phyloP scores from a whole-genome alignment of 2,113 vertebrate genomes.

The Seriola dumerili region DNA sequence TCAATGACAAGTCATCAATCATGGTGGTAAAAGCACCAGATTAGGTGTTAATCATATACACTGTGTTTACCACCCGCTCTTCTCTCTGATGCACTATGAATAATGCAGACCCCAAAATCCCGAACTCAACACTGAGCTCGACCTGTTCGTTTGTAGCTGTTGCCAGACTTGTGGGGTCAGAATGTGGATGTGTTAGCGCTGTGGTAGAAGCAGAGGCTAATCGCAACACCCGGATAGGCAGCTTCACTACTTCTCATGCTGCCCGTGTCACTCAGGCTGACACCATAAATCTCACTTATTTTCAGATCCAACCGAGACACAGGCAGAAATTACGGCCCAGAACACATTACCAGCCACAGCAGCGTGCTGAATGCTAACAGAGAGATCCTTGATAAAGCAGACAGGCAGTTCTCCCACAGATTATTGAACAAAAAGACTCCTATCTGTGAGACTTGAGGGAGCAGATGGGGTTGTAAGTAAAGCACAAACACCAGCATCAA shows the following conservation, averaged over 20 bases:
- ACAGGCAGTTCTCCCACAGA: constrained; percentile 69
- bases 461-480: constrained; percentile 41
- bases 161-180: constrained; percentile 43
- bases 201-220: constrained; percentile 54
- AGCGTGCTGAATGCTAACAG: constrained; percentile 81
- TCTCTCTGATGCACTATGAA: constrained; percentile 55
- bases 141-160: constrained; percentile 66
- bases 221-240: constrained; percentile 48
- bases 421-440: constrained; percentile 72
- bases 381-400: constrained; percentile 78
- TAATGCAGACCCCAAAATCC: constrained; percentile 54
- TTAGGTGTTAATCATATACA: constrained; percentile 11
- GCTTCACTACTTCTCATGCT: constrained; percentile 79
- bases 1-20: constrained; percentile 50
- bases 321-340: constrained; percentile 80
- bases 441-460: constrained; percentile 52
- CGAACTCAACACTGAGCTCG: constrained; percentile 48
- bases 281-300: constrained; percentile 88
- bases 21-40: constrained; percentile 8
- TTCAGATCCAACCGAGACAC: constrained; percentile 80
- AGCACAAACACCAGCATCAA: constrained; percentile 46
- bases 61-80: constrained; percentile 29
- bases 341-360: constrained; percentile 75
- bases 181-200: constrained; percentile 56
- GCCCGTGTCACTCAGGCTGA: constrained; percentile 81